Evolutionary conservation across 1,140 invertebrate species (phyloP).

Genomic region (Bombus waltoni): DNA sequence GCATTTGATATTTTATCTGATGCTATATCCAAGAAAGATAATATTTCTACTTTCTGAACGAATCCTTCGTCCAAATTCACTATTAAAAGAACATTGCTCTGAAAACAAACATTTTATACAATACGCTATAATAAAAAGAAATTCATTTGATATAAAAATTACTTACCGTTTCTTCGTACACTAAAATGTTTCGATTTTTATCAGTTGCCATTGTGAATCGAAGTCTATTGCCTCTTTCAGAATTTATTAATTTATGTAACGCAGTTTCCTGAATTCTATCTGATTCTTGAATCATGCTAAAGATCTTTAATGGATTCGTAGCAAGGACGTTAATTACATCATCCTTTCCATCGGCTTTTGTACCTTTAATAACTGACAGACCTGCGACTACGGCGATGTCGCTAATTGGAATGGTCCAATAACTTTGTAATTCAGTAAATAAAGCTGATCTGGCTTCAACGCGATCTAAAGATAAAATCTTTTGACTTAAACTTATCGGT

Average conservation of each 20-base stretch:
- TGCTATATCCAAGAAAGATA: constrained; percentile 74
- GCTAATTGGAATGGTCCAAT: constrained; percentile 84
- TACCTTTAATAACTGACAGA: constrained; percentile 81
- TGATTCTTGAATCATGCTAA: constrained; percentile 77
- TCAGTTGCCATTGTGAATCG: constrained; percentile 70
- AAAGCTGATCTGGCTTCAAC: constrained; percentile 82
- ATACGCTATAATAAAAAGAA: background rate
- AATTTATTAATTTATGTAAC: constrained; percentile 70
- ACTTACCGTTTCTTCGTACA: constrained; percentile 80
- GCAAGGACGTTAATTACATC: constrained; percentile 83
- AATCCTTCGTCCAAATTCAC: constrained; percentile 71
- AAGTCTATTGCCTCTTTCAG: constrained; percentile 62
- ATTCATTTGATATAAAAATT: constrained; percentile 1
- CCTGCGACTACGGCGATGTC: constrained; percentile 83
- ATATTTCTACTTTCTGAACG: constrained; percentile 69
- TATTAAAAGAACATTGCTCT: constrained; percentile 75
- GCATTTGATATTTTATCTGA: constrained; percentile 73
- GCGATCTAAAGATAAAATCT: constrained; percentile 77
- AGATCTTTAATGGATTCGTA: constrained; percentile 83
- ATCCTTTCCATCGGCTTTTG: constrained; percentile 65
- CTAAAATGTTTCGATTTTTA: constrained; percentile 69
- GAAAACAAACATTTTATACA: constrained; percentile 48
- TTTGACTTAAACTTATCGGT: constrained; percentile 56
- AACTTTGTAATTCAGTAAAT: constrained; percentile 85
- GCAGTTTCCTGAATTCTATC: constrained; percentile 74